Evolutionary conservation across 2,888 invertebrate genomes (phyloP), one percentile per base, ranked within the genome.

Genomic region (Sisyra nigra): DNA sequence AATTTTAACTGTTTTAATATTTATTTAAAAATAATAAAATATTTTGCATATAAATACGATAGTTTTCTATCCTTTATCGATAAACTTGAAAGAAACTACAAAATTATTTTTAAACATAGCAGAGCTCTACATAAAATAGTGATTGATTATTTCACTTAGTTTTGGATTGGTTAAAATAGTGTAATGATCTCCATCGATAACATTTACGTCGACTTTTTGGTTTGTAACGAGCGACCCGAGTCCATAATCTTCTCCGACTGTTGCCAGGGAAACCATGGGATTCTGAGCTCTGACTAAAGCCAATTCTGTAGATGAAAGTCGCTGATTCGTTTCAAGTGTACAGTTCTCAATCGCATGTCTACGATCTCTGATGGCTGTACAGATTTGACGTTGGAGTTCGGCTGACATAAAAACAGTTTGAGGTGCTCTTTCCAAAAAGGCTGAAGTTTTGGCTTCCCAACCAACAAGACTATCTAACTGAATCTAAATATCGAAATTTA

Each of bases 381-480:
- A 24, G 24, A 24, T 24, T 24, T 24, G 24, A 24, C 24, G 24
- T 24, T 24, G 24, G 3, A 24, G 24, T 24, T 24, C 24, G 24
- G 24, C 24, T 24, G 24, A 24, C 24, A 24, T 24, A 7, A 24
- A 24, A 24, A 24, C 24, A 24, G 24, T 24, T 5, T 24, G 24
- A 24, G 35, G n/a, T 35, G 11, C 35, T 15, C 14, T 35, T 35
- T 35, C 35, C 14, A 35, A 15, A 35, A 35, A 35, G 9, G 35
- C 35, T 13, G 35, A 35, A 4, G 17, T 15, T 35, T 35, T 35
- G 9, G 35, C 35, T 15, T 13, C 17, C 35, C 35, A 35, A 35
- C 35, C 35, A 24, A 7, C 7, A 24, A 24, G 24, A 24, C 24
- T 24, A 5, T 24, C 24, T 24, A 24, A 7, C 7, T 24, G 24